These are phyloP conservation scores for Eriosoma lanigerum DNA, from an alignment of 1,140 invertebrate species.

Conservation along the genomic window DNA sequence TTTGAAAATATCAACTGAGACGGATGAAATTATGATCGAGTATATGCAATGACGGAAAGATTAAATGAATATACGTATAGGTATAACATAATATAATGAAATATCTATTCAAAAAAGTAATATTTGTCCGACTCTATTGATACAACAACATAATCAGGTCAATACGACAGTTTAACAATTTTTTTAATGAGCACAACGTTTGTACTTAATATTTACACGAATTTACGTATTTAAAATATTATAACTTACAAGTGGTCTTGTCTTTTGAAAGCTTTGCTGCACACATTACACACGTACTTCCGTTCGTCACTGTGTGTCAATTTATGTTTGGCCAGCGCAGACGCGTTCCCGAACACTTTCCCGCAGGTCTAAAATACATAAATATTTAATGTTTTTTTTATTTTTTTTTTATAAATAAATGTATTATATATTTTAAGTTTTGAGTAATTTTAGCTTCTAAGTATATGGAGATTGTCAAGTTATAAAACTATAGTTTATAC, in stretches of 20 bases:
- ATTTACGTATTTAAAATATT: too few relatives aligned
- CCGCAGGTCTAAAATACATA: constrained; percentile 76
- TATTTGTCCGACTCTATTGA: not conserved
- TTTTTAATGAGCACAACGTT: too few relatives aligned
- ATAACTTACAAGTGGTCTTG: constrained; percentile 95
- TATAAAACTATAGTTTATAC: too few relatives aligned
- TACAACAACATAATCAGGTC: constrained; percentile 21
- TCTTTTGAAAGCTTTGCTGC: constrained; percentile 96
- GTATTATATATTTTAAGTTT: too few relatives aligned
- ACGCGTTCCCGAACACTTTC: constrained; percentile 96
- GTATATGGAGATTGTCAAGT: too few relatives aligned
- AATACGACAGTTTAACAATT: not conserved
- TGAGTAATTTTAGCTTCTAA: too few relatives aligned
- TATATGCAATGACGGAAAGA: not conserved
- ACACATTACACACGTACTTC: constrained; percentile 93
- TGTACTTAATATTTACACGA: too few relatives aligned
- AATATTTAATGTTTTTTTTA: constrained; percentile 53
- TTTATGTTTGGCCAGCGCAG: constrained; percentile 95
- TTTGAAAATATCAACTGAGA: constrained; percentile 42
- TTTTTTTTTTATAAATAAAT: too few relatives aligned
- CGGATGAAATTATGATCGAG: constrained; percentile 35
- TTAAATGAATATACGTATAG: not conserved
- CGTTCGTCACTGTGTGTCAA: constrained; percentile 96
- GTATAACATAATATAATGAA: not conserved
- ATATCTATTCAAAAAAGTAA: not conserved